Conservation (phyloP, 2,888 invertebrate genomes). For the Hartigia nigra region DNA sequence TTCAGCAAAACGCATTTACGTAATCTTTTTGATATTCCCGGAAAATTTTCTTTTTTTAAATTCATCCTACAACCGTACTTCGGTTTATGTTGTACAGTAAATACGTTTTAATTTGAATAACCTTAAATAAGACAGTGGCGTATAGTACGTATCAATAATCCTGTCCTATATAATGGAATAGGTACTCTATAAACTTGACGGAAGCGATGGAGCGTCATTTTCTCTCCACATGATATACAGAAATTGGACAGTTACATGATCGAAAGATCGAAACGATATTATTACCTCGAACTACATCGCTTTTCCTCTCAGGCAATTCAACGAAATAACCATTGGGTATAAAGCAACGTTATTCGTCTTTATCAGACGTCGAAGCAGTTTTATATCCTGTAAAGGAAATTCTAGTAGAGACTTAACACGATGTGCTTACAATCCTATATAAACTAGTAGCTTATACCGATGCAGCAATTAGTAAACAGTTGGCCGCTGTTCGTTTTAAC, state of each 20-base stretch:
- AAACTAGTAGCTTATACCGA: too few relatives aligned
- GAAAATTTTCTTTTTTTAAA: background rate
- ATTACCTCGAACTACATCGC: constrained; percentile 2
- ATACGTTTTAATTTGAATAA: too few relatives aligned
- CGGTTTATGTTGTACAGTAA: background rate
- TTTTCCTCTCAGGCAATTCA: constrained; percentile 34
- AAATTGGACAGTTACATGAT: too few relatives aligned
- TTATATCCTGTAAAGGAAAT: constrained; percentile 36
- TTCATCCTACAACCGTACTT: background rate
- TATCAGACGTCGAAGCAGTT: constrained; percentile 39
- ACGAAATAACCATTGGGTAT: constrained; percentile 33
- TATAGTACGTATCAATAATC: too few relatives aligned
- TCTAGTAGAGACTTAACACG: constrained; percentile 15
- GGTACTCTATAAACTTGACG: too few relatives aligned
- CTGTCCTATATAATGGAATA: too few relatives aligned
- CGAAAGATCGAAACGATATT: constrained; percentile 5
- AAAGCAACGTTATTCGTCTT: constrained; percentile 45
- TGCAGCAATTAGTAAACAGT: too few relatives aligned
- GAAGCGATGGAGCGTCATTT: too few relatives aligned
- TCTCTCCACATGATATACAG: too few relatives aligned
- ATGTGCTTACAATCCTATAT: too few relatives aligned
- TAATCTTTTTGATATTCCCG: background rate
- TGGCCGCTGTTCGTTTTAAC: too few relatives aligned
- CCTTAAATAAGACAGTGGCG: too few relatives aligned
- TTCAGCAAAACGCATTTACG: background rate